Base-by-base conservation (phyloP, 2,888 invertebrate species). In the Folsomia manolachei region DNA sequence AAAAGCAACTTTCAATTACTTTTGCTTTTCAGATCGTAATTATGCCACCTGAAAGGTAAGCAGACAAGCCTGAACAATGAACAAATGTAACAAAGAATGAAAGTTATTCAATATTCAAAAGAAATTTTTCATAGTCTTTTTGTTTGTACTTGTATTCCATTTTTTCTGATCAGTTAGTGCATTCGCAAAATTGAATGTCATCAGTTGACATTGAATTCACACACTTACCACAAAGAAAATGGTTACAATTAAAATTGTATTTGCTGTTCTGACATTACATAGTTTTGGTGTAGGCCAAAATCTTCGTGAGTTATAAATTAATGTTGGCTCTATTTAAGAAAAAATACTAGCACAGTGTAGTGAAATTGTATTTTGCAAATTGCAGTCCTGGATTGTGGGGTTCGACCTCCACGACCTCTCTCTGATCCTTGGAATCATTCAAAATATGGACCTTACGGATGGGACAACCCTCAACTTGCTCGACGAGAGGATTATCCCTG, bases 401-500 rank as follows among this genome's bases (percentile, higher is more conserved):
- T 56, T 18, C 18, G 56, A 21, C 56, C 56, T n/a, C 56, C 56
- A n/a, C 18, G n/a, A 21, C 11, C 7, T 14, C 7, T 56, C 21
- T n/a, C 7, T 21, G n/a, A 56, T 56, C 56, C 56, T 19, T 56
- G 56, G 56, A 4, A 56, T 21, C 4, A 4, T n/a, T 21, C 65
- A 7, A 25, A 39, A 24, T 66, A 51, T n/a, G 65, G 27, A 19
- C 23, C 24, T 19, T 25, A 2, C 19, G 56, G 53, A 1, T 53
- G 60, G 56, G 67, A 67, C 27, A 60, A 67, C 19, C 67, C 74
- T 64, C 53, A 74, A 52, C 56, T 70, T 2, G 70, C 73, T 1
- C 70, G 65, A 70, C 60, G 76, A 51, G 75, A 77, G 67, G 69
- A 77, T 69, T 77, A 73, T 56, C 76, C 76, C 4, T 77, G 76